These are phyloP conservation scores for Cavia porcellus DNA, from an alignment of 2,113 vertebrate genomes.

Conservation along the genomic window DNA sequence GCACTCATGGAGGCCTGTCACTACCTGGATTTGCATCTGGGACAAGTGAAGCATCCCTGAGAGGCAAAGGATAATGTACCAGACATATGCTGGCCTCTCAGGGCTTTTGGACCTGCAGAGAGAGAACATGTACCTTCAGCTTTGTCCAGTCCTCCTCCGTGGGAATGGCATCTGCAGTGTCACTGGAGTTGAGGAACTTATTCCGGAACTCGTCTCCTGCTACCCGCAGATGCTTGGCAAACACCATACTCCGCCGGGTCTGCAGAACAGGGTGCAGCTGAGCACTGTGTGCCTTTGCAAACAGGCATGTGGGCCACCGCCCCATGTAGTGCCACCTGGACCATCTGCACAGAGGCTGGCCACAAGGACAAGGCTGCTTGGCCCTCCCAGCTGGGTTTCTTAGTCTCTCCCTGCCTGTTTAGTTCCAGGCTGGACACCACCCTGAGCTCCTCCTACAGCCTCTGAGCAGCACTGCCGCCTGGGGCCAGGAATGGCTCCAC, in stretches of 20 bases:
- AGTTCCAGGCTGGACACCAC: not conserved
- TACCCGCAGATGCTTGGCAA: constrained; percentile 94
- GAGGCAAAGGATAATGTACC: not conserved
- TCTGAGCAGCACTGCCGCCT: not conserved
- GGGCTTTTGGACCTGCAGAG: not conserved
- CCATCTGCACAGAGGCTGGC: not conserved
- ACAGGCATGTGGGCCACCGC: not conserved
- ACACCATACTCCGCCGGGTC: constrained; percentile 98
- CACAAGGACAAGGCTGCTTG: not conserved
- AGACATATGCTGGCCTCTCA: not conserved
- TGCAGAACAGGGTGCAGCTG: constrained; percentile 64
- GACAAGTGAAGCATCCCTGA: too few relatives aligned
- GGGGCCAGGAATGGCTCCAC: not conserved
- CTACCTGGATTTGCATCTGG: too few relatives aligned
- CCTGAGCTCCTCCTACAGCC: not conserved
- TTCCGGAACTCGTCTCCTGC: constrained; percentile 94
- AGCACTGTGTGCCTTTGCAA: too few relatives aligned
- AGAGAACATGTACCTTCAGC: constrained; percentile 90
- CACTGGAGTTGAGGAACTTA: constrained; percentile 92
- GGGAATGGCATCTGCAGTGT: constrained; percentile 89
- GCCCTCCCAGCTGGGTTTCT: not conserved
- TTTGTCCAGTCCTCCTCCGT: constrained; percentile 96
- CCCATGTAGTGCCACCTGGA: not conserved
- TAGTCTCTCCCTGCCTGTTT: not conserved
- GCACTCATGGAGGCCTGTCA: rapidly evolving